phyloP scores from a whole-genome alignment of 2,888 invertebrate species.

The Pheosia gnoma region DNA sequence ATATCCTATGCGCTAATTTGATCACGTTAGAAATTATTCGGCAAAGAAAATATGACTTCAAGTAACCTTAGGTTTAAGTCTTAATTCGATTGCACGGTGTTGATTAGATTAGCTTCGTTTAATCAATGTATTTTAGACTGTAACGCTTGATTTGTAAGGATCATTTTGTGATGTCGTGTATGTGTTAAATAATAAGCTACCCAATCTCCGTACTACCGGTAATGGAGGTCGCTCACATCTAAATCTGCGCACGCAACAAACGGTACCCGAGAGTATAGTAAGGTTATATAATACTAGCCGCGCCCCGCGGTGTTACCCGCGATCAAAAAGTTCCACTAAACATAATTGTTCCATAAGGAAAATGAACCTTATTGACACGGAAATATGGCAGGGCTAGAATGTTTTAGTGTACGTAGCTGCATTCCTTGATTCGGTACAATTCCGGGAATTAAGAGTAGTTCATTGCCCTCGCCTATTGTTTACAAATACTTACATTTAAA shows the following conservation, averaged over 20 bases:
- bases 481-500: no score
- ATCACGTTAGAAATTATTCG: not conserved
- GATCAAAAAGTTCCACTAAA: no score
- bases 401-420: no score
- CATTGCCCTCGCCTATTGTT: no score
- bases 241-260: not conserved
- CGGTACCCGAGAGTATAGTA: not conserved
- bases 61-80: not conserved
- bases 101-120: not conserved
- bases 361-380: no score
- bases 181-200: not conserved
- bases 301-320: no score
- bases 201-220: not conserved
- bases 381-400: no score
- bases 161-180: not conserved
- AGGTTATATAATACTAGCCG: not conserved
- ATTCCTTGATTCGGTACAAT: no score
- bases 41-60: not conserved
- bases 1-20: not conserved
- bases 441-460: no score
- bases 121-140: not conserved
- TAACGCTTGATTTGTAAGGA: not conserved
- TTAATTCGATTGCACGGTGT: not conserved
- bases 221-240: slow-evolving; percentile 3
- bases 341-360: no score